Evolutionary conservation across 2,113 vertebrate species (phyloP), one percentile per base, ranked within the genome.

Genomic region (Ramphastos sulfuratus): DNA sequence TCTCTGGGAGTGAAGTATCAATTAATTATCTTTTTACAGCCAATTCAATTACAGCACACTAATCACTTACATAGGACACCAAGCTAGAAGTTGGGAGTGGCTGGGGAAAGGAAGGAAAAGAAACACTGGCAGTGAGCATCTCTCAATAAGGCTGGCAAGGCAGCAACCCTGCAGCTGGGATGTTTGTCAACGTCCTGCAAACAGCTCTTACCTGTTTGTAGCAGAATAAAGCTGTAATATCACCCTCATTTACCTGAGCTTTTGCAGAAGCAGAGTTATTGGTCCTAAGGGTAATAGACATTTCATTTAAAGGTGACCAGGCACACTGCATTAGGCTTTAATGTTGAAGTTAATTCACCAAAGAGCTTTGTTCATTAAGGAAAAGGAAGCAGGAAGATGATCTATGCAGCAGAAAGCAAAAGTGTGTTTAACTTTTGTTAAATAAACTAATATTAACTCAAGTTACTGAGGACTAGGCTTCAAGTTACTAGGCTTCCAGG

Each of bases 1-100:
- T 98, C 98, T 95, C 96, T 54, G 84, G 85, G 95, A 97, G 93
- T 90, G 94, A 97, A 97, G 95, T 92, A 96, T 91, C 96, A 93
- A 97, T 98, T 98, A 97, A 98, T 98, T 98, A 98, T 96, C 97
- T 96, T 97, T 97, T 98, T 97, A 98, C 96, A 86, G 96, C 96
- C 96, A 71, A 90, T 96, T 96, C 98, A 97, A 97, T 98, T 98
- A 98, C 92, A 93, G 94, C 93, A 92, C 90, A 94, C 97, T 97
- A 97, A 96, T 98, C 97, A 97, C 95, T 98, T 97, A 97, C 95
- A 96, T 93, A 97, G 97, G 97, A 91, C 97, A 94, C 59, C 4
- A 77, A 92, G 91, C 80, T 79, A 82, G 61, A 82, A 95, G 95
- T 20, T 58, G 23, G 58, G 73, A 72, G 12, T 30, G 28, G 23